A percentile compares a stretch with the other conserved stretches of the same genome.
Conservation (phyloP, 1,140 invertebrate genomes). For the Drosophila albomicans region DNA sequence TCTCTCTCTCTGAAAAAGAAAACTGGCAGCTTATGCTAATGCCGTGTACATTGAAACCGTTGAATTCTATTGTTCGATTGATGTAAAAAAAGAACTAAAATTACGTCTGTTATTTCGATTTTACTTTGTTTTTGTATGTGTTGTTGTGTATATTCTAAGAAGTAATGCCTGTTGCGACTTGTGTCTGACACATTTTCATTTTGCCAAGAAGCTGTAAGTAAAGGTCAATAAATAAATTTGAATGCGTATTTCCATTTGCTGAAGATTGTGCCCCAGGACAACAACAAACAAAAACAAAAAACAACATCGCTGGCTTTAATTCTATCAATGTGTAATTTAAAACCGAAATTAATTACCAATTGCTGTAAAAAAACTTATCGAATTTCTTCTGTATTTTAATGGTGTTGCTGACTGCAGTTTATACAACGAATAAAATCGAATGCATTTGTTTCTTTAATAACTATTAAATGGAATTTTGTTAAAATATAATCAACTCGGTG, state of each 20-base stretch:
- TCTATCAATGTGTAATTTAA: neutral
- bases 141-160: slow-evolving; percentile 19
- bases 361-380: neutral
- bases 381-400: slow-evolving; percentile 8
- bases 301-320: slow-evolving; percentile 5
- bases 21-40: slow-evolving; percentile 44
- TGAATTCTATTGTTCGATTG: slow-evolving; percentile 26
- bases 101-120: slow-evolving; percentile 23
- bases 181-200: slow-evolving; percentile 15
- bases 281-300: neutral
- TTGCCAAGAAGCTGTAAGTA: slow-evolving; percentile 43
- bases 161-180: slow-evolving; percentile 24
- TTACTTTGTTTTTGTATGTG: slow-evolving; percentile 1
- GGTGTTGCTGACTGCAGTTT: neutral
- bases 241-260: slow-evolving; percentile 4
- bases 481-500: neutral
- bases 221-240: slow-evolving; percentile 28
- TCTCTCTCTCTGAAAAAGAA: neutral
- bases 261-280: neutral
- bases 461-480: neutral
- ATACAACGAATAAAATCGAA: neutral
- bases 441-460: neutral
- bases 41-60: slow-evolving; percentile 13
- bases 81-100: slow-evolving; percentile 2
- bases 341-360: slow-evolving; percentile 9